These are phyloP conservation scores for Melozone crissalis DNA, from an alignment of 2,113 vertebrate species.

Conservation along the genomic window DNA sequence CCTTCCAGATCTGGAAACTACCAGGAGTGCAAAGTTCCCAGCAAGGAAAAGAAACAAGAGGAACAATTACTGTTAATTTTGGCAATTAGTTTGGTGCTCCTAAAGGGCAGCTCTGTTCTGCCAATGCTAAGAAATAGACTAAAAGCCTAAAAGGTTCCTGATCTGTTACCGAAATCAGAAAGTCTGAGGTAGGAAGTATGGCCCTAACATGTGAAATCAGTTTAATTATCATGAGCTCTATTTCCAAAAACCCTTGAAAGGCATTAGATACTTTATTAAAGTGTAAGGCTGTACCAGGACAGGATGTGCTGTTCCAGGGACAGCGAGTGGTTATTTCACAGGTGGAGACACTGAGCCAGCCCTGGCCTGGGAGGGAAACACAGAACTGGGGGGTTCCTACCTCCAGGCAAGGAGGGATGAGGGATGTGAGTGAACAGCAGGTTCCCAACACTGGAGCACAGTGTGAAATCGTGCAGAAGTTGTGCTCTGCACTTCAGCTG, in stretches of 20 bases:
- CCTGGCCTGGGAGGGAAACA: neutral
- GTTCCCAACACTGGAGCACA: neutral
- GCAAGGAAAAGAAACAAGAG: neutral
- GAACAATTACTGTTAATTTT: neutral
- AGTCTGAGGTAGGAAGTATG: neutral
- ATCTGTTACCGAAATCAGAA: neutral
- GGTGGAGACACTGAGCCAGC: neutral
- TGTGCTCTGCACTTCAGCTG: neutral
- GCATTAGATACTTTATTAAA: neutral
- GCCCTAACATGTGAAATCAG: neutral
- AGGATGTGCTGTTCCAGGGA: neutral
- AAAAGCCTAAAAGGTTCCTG: neutral
- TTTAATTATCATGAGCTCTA: neutral
- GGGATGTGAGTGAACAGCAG: neutral
- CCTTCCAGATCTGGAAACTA: neutral
- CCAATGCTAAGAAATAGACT: neutral
- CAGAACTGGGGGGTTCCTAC: neutral
- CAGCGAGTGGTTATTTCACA: neutral
- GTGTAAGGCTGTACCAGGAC: fast-evolving
- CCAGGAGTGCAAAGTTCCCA: neutral
- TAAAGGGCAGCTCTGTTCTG: neutral
- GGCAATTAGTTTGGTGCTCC: neutral
- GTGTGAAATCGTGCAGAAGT: fast-evolving
- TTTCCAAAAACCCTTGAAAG: neutral
- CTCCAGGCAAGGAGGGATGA: fast-evolving